Conservation (phyloP, 2,113 vertebrate species). For the Gnathonemus echidnorhynchus region DNA sequence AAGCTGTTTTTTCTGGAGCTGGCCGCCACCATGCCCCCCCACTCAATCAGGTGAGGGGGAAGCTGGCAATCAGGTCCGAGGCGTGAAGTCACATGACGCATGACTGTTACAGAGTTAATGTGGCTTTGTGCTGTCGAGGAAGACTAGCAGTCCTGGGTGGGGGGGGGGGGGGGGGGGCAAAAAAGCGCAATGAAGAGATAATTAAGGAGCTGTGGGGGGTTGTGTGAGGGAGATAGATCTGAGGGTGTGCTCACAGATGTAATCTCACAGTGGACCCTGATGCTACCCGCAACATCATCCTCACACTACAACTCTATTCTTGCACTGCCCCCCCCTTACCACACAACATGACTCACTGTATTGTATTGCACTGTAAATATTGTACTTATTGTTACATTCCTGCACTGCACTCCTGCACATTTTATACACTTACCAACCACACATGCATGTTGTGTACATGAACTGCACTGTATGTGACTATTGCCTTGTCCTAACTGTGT, state of each 20-base stretch:
- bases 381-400: background rate
- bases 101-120: background rate
- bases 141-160: background rate
- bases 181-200: background rate
- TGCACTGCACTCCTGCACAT: background rate
- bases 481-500: background rate
- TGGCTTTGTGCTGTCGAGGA: background rate
- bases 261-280: background rate
- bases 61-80: background rate
- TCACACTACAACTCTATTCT: background rate
- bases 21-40: background rate
- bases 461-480: background rate
- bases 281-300: background rate
- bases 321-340: background rate
- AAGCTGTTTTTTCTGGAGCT: constrained; percentile 25
- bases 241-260: background rate
- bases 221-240: background rate
- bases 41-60: constrained; percentile 18
- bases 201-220: background rate
- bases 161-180: background rate
- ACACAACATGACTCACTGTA: background rate
- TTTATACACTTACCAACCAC: background rate
- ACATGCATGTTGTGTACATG: background rate
- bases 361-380: background rate
- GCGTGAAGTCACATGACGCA: background rate